Conservation (phyloP, 2,113 vertebrate genomes). For the Thryonomys swinderianus region DNA sequence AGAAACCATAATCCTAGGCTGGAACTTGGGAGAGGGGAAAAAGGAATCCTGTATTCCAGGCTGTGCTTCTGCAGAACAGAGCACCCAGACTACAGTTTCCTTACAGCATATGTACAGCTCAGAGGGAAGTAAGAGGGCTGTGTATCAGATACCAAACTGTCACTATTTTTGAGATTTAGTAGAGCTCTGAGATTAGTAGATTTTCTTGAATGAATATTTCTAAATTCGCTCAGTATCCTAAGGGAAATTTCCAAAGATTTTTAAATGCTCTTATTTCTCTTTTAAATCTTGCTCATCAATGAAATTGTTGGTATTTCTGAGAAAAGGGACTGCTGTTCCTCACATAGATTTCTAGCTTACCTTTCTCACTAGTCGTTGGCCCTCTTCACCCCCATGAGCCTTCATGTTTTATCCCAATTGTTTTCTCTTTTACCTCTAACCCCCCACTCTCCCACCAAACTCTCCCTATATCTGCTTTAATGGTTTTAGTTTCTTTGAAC, state of each 20-base stretch:
- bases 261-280: not conserved
- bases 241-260: not conserved
- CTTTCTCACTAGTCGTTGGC: not conserved
- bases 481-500: constrained; percentile 1
- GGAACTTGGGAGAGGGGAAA: not conserved
- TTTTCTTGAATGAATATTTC: constrained; percentile 1
- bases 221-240: not conserved
- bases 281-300: not conserved
- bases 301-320: not conserved
- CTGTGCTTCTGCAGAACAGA: not conserved
- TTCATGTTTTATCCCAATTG: not conserved
- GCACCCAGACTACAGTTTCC: not conserved
- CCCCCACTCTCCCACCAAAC: too few species aligned
- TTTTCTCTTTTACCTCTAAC: not conserved
- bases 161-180: not conserved
- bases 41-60: rapidly evolving
- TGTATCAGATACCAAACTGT: not conserved
- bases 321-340: not conserved
- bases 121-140: rapidly evolving
- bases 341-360: not conserved
- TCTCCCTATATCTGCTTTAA: not conserved
- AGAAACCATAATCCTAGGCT: not conserved
- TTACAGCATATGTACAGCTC: not conserved
- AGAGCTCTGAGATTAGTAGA: not conserved
- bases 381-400: not conserved